Conservation (phyloP, 2,113 vertebrate genomes). For the Rafetus swinhoei region DNA sequence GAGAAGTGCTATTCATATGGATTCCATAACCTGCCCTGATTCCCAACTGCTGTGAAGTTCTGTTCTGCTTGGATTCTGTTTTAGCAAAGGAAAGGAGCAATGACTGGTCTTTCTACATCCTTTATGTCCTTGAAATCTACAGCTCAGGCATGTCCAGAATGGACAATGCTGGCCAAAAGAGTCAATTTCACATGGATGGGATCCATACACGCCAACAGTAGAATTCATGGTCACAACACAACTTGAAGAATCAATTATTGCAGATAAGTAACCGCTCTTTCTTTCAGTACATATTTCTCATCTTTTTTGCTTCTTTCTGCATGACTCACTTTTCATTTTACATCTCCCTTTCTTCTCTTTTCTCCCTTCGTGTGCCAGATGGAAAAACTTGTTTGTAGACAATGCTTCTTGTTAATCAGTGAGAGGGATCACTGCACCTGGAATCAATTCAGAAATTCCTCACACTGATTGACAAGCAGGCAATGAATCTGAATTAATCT, state of each 20-base stretch:
- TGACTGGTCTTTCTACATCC: neutral
- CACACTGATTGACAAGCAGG: neutral
- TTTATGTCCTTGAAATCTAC: neutral
- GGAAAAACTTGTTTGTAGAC: neutral
- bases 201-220: neutral
- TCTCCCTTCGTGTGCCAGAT: neutral
- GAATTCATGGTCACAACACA: neutral
- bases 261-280: neutral
- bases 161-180: neutral
- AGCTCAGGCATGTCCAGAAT: neutral
- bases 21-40: neutral
- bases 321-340: neutral
- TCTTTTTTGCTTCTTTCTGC: neutral
- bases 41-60: neutral
- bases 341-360: neutral
- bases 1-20: neutral
- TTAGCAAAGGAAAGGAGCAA: neutral
- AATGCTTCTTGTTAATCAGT: neutral
- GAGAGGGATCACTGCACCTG: neutral
- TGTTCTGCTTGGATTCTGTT: neutral
- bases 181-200: no score
- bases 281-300: neutral
- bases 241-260: neutral
- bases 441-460: neutral
- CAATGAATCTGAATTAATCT: neutral